A percentile compares a stretch with the other conserved stretches of the same genome.
Evolutionary conservation across 2,888 invertebrate genomes (phyloP).

Genomic region (Enchytraeus crypticus): DNA sequence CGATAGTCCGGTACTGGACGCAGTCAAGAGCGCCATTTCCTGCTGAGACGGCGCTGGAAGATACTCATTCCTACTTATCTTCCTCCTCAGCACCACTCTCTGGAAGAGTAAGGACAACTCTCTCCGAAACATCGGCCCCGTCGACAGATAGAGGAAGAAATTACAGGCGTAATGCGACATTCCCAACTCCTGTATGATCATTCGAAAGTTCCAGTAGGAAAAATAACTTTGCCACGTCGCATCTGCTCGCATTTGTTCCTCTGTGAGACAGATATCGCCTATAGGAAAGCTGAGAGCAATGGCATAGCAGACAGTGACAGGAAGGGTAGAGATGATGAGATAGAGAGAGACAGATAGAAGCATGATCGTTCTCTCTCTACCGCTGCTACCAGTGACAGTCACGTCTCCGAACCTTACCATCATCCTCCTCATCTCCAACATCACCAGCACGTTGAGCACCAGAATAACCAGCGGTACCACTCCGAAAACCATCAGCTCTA

Average conservation of each 20-base stretch:
- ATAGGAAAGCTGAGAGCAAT: constrained; percentile 29
- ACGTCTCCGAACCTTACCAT: neutral
- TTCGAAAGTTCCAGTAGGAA: constrained; percentile 33
- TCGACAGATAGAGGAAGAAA: constrained; percentile 43
- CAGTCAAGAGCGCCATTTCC: no score
- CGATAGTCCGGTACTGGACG: no score
- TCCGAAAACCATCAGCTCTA: constrained; percentile 43
- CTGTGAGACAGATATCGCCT: constrained; percentile 28
- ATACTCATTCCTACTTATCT: no score
- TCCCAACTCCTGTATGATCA: constrained; percentile 37
- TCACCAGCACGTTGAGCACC: constrained; percentile 43
- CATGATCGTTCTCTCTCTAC: constrained; percentile 34
- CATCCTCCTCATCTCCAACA: constrained; percentile 34
- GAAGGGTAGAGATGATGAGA: constrained; percentile 39
- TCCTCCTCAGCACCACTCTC: no score
- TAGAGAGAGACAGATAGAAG: constrained; percentile 42
- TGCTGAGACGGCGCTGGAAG: no score
- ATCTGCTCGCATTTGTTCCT: constrained; percentile 32
- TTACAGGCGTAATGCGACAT: constrained; percentile 43
- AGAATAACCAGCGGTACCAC: constrained; percentile 43
- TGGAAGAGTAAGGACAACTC: constrained; percentile 34
- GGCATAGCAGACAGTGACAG: constrained; percentile 35
- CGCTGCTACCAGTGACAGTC: neutral
- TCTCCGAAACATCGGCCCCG: constrained; percentile 42
- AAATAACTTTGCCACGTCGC: constrained; percentile 36